Conservation (phyloP, 64 coral and sea anemone genomes). For the Pocillopora damicornis region DNA sequence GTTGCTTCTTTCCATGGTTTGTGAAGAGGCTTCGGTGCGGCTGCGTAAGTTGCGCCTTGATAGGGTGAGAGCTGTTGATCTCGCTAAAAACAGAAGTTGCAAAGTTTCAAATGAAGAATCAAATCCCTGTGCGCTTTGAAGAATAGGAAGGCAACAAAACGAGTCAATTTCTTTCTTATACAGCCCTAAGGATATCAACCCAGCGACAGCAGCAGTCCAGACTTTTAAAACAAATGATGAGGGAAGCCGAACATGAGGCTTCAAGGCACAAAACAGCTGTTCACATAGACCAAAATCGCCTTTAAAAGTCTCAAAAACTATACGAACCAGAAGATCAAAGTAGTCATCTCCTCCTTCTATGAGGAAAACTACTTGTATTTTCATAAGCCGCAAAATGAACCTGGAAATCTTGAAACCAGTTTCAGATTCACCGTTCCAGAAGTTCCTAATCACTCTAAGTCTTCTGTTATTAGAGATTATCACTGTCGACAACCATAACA, state of each 20-base stretch:
- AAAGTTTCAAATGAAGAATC: background rate
- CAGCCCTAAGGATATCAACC: background rate
- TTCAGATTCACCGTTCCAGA: background rate
- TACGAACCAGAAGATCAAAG: background rate
- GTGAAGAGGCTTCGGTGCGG: too few species aligned
- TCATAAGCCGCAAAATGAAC: too few species aligned
- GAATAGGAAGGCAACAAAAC: background rate
- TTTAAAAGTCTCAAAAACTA: background rate
- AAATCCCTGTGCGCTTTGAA: background rate
- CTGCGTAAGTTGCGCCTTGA: background rate
- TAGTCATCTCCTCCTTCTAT: background rate
- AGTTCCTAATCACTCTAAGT: background rate
- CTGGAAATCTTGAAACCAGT: background rate
- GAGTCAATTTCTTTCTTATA: background rate
- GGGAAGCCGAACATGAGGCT: fast-evolving
- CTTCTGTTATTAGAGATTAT: constrained; percentile 8
- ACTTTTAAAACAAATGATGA: background rate
- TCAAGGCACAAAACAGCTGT: background rate
- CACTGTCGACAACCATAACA: background rate
- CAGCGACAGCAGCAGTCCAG: background rate
- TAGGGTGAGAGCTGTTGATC: background rate
- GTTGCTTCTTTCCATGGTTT: too few species aligned
- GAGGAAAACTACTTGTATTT: too few species aligned
- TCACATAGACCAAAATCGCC: background rate
- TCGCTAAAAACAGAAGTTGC: background rate